Base-by-base conservation (phyloP, 2,113 vertebrate genomes). In the Macroglossus sobrinus region DNA sequence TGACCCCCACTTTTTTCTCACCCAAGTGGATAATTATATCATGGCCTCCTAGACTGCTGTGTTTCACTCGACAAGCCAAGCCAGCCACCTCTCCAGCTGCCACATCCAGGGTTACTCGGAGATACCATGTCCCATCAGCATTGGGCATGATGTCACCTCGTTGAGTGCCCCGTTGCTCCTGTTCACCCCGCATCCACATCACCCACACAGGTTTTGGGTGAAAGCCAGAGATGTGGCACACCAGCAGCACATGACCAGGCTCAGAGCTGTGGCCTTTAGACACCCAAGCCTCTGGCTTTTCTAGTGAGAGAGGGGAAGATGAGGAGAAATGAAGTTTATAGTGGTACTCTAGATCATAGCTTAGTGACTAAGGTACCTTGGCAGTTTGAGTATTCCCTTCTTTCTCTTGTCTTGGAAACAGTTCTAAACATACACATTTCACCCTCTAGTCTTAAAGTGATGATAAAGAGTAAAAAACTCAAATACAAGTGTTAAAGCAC, bases 201-300 rank as follows among this genome's bases (percentile, higher is more conserved):
- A 84, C 95, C 87, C 88, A 81, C 59, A 97, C n/a, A 0, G 88
- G 38, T n/a, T 94, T 94, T 16, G 92, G 95, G 9, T 95, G 57
- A 57, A 96, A 96, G 8, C 97, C 95, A n/a, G 97, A 95, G 5
- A 96, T 57, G 0, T 96, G 97, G 57, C 97, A 97, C 30, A 96
- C 89, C 55, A 97, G 89, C 40, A 71, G 16, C 61, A 95, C n/a
- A 64, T 0, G 95, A 3, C 95, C 89, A 33, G 91, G 88, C 5
- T 74, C 40, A 7, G 92, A 61, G 24, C 59, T 78, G 28, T 84
- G n/a, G 5, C 92, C 89, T 11, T 38, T 79, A 35, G 94, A 89
- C 43, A 95, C 8, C 88, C 92, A 97, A 2, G 28, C 93, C 57
- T 89, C 43, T 1, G 95, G 97, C 53, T 74, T 96, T 63, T 94